phyloP scores from a whole-genome alignment of 1,140 invertebrate species.

The Rhagoletis zephyria region DNA sequence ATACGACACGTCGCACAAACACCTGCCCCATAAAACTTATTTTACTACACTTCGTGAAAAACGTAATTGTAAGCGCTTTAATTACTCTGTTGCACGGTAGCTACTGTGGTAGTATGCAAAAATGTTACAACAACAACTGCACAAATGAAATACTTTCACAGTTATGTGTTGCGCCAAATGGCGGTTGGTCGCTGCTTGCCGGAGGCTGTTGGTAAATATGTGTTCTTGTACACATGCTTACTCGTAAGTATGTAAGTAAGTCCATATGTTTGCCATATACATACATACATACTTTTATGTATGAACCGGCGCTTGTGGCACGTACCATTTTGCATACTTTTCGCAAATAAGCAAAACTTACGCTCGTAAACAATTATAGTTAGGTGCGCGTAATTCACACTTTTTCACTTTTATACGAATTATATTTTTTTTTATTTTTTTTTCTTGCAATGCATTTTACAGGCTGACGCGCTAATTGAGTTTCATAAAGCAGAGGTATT shows the following conservation, averaged over 20 bases:
- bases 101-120: neutral
- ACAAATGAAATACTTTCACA: neutral
- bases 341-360: neutral
- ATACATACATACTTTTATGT: too few species aligned
- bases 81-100: neutral
- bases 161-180: neutral
- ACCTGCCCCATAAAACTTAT: too few species aligned
- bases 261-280: neutral
- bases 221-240: neutral
- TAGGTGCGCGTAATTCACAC: slow-evolving; percentile 4
- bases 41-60: neutral
- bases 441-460: neutral
- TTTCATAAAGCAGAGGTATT: neutral
- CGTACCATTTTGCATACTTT: neutral
- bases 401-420: neutral
- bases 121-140: neutral
- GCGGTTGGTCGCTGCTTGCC: neutral
- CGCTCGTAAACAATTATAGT: neutral
- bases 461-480: neutral
- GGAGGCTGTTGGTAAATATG: neutral
- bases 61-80: neutral
- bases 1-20: too few species aligned
- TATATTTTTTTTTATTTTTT: neutral
- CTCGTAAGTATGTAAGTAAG: neutral
- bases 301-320: neutral